phyloP scores from a whole-genome alignment of 1,140 invertebrate genomes.

The Cyphomyrmex costatus region DNA sequence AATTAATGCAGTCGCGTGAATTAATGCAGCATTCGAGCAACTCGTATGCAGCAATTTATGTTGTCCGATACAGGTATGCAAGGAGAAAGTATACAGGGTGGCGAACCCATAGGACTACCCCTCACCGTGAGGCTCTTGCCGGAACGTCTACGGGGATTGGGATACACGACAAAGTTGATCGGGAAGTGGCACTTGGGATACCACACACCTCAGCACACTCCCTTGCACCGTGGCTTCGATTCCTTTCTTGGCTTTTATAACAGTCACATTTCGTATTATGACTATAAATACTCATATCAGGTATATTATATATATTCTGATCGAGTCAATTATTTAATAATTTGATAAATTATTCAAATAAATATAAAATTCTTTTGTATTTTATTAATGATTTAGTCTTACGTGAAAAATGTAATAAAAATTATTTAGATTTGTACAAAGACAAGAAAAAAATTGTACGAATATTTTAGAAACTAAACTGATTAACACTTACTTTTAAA shows the following conservation, averaged over 20 bases:
- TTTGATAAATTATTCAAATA: not conserved
- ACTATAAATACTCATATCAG: constrained; percentile 87
- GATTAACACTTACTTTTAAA: not conserved
- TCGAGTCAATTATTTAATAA: not conserved
- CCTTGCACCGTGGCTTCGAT: constrained; percentile 89
- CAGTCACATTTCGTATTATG: constrained; percentile 89
- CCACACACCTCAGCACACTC: constrained; percentile 88
- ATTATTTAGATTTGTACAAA: not conserved
- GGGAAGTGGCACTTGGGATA: constrained; percentile 92
- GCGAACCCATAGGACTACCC: constrained; percentile 88
- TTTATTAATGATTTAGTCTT: not conserved
- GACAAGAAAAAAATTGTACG: not conserved
- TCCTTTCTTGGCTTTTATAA: constrained; percentile 90
- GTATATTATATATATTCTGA: constrained; percentile 62
- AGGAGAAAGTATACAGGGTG: constrained; percentile 86
- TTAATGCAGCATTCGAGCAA: not conserved
- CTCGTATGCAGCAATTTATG: not conserved
- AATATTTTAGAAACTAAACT: not conserved
- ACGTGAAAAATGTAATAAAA: not conserved
- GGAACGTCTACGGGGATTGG: constrained; percentile 85
- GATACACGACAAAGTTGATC: constrained; percentile 90
- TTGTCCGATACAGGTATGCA: constrained; percentile 86
- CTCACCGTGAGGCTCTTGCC: constrained; percentile 88
- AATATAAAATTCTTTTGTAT: not conserved
- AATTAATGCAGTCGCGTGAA: not conserved